Evolutionary conservation across 2,797 vertebrate genomes (phyloP).

Genomic region (Threskiornis aethiopicus): DNA sequence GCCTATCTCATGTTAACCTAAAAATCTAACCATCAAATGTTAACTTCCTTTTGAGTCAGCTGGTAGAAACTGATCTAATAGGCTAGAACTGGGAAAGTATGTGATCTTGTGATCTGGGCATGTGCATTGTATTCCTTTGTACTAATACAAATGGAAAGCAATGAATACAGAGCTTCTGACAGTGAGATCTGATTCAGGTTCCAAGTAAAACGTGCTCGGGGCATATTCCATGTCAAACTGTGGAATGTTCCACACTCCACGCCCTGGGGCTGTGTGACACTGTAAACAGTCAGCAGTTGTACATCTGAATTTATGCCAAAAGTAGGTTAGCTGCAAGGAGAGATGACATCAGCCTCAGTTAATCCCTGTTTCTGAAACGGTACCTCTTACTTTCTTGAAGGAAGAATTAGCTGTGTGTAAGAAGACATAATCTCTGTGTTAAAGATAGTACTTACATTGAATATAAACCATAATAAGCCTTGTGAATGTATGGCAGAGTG

Average conservation of each 20-base stretch:
- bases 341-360: neutral
- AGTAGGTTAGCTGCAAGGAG: neutral
- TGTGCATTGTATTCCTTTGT: neutral
- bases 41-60: neutral
- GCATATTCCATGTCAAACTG: fast-evolving
- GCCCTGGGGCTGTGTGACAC: neutral
- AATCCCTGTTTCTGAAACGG: neutral
- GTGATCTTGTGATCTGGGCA: neutral
- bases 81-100: neutral
- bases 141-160: neutral
- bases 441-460: neutral
- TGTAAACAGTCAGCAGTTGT: neutral
- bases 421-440: neutral
- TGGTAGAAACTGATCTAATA: neutral
- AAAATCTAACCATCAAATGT: neutral
- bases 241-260: neutral
- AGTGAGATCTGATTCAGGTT: neutral
- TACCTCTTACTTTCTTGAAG: neutral
- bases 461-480: neutral
- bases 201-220: neutral
- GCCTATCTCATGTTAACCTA: neutral
- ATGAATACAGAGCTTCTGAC: neutral
- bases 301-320: neutral
- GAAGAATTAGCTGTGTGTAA: neutral
- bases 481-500: neutral